phyloP scores from a whole-genome alignment of 37 sponge, comb jelly and placozoan species.

The Diacarnus erythraeanus region DNA sequence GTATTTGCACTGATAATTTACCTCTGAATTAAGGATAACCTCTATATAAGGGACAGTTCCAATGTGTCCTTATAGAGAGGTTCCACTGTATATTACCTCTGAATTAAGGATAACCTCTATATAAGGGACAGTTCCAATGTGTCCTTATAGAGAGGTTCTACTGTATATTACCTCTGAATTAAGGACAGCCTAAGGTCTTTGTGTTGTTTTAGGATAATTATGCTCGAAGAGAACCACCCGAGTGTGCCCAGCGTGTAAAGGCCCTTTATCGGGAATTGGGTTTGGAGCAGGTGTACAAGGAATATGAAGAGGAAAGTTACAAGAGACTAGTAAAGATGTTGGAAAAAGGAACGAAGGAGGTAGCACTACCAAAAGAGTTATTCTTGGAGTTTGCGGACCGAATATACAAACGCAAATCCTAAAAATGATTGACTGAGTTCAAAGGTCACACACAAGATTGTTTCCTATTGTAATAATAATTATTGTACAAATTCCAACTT shows the following conservation, averaged over 20 bases:
- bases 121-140: no score
- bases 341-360: constrained; percentile 13
- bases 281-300: constrained; percentile 62
- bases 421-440: no score
- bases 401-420: constrained; percentile 76
- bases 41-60: no score
- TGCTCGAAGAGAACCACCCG: constrained; percentile 61
- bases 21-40: no score
- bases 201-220: constrained; percentile 63
- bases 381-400: constrained; percentile 82
- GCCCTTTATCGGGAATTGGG: constrained; percentile 69
- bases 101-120: no score
- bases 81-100: no score
- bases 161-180: no score
- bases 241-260: constrained; percentile 78
- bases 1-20: no score
- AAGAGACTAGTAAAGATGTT: constrained; percentile 49
- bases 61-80: no score
- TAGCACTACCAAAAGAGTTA: constrained; percentile 58
- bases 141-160: no score
- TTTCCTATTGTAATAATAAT: background rate
- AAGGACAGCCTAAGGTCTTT: no score
- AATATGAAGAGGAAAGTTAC: constrained; percentile 87
- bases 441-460: no score
- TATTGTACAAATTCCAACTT: background rate